phyloP scores from a whole-genome alignment of 2,888 invertebrate genomes.

The Hermaeophaga mercurialis region DNA sequence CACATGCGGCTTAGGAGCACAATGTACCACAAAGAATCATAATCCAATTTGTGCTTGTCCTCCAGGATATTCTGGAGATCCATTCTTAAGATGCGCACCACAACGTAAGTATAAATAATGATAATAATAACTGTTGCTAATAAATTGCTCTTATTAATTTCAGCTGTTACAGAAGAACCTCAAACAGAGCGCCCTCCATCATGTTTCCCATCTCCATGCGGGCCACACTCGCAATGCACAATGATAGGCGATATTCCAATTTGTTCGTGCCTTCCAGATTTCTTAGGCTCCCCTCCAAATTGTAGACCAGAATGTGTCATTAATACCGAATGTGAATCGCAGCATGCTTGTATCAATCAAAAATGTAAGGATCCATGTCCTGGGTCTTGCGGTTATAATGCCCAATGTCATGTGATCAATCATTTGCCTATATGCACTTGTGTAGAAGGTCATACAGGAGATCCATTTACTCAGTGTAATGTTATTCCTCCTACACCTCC shows the following conservation, averaged over 20 bases:
- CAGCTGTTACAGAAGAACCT: slow-evolving; percentile 47
- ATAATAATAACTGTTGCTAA: slow-evolving; percentile 10
- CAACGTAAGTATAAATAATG: slow-evolving; percentile 64
- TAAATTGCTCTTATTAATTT: slow-evolving; percentile 3
- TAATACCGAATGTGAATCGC: slow-evolving; percentile 79
- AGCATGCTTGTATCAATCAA: slow-evolving; percentile 76
- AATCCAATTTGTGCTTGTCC: slow-evolving; percentile 88
- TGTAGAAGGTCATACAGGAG: slow-evolving; percentile 75
- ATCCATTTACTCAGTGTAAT: slow-evolving; percentile 78
- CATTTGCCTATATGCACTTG: slow-evolving; percentile 84
- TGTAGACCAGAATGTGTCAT: slow-evolving; percentile 82
- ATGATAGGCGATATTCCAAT: slow-evolving; percentile 73
- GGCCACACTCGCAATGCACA: slow-evolving; percentile 81
- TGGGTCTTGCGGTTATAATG: slow-evolving; percentile 81
- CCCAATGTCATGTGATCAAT: slow-evolving; percentile 77
- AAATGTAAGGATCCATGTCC: slow-evolving; percentile 83
- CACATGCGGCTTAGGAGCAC: slow-evolving; percentile 84
- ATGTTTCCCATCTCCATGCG: slow-evolving; percentile 83
- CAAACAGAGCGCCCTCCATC: slow-evolving; percentile 72
- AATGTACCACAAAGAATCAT: slow-evolving; percentile 82
- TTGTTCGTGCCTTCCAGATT: slow-evolving; percentile 80
- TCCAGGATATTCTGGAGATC: slow-evolving; percentile 84
- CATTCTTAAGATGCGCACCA: slow-evolving; percentile 76
- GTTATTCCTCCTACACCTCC: slow-evolving; percentile 58
- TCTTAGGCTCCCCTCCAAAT: slow-evolving; percentile 77